Evolutionary conservation across 1,140 invertebrate species (phyloP), one percentile per base, ranked within the genome.

Genomic region (Trachymyrmex cornetzi): DNA sequence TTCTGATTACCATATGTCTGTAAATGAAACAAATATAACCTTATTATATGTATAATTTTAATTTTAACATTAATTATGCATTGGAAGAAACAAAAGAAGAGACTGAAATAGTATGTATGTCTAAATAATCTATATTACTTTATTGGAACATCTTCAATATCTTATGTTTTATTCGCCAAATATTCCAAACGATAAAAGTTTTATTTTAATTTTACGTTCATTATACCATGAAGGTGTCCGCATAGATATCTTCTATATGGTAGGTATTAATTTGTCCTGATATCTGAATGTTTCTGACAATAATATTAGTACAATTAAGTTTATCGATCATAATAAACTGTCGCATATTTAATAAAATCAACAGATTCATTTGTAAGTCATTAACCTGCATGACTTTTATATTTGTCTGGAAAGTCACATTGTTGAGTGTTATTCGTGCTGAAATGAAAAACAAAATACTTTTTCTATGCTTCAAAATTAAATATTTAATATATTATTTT

Each of bases 151-250:
- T 19, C 5, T 48, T 48, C 7, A 63, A 16, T 2, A 38, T 69
- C 67, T 50, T 34, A 57, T 14, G 22, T 75, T 22, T 22, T 16
- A 59, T n/a, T 59, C 1, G 57, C 24, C 66, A 63, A 66, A 53
- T 30, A 38, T 50, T 3, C 3, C 3, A 72, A 27, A 71, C 3
- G 4, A 69, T 30, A 84, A 38, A 63, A 71, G 44, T 30, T 7
- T 57, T 69, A 44, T 9, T 38, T 16, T 71, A 44, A 57, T 9
- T 38, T 22, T 57, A 44, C 2, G 9, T 55, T 57, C 69, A 63
- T 24, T 30, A 24, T 91, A 93, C 94, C 94, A 89, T 93, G 6
- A 94, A 92, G 11, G 93, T 94, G n/a, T 91, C 89, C 14, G 89
- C 24, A 44, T 92, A 93, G 27, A 94, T 81, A 7, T 91, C 55